Evolutionary conservation across 1,140 invertebrate genomes (phyloP).

Genomic region (Lepidurus arcticus): DNA sequence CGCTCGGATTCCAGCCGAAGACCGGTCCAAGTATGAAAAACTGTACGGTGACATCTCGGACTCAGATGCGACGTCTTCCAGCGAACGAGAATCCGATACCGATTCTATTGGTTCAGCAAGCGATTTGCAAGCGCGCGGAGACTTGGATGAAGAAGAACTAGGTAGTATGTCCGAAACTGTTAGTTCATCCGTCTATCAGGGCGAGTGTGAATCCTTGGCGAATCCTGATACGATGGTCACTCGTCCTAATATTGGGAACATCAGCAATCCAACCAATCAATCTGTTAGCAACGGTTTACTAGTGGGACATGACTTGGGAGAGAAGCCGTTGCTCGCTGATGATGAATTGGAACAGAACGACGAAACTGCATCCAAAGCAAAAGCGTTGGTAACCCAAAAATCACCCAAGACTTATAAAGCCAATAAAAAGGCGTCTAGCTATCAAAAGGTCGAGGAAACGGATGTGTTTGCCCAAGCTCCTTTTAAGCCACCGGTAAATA

Average conservation of each 20-base stretch:
- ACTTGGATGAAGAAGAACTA: constrained; percentile 51
- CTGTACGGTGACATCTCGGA: constrained; percentile 41
- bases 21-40: constrained; percentile 74
- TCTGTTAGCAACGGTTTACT: constrained; percentile 45
- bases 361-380: constrained; percentile 45
- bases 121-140: constrained; percentile 56
- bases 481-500: background rate
- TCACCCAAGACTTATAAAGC: constrained; percentile 28
- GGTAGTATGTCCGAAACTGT: constrained; percentile 62
- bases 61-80: constrained; percentile 38
- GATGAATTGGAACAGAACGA: constrained; percentile 67
- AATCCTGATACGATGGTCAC: constrained; percentile 43
- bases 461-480: constrained; percentile 39
- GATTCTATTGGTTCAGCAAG: constrained; percentile 70
- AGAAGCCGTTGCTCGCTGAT: constrained; percentile 67
- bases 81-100: constrained; percentile 54
- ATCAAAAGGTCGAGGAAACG: constrained; percentile 37
- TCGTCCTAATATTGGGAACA: constrained; percentile 34
- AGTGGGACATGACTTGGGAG: constrained; percentile 71
- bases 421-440: constrained; percentile 29
- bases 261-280: constrained; percentile 30
- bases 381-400: constrained; percentile 37
- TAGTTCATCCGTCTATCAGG: constrained; percentile 62
- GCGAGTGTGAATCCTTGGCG: constrained; percentile 62
- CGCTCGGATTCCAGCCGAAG: constrained; percentile 59